These are phyloP conservation scores for Carabus problematicus DNA, from an alignment of 2,888 invertebrate species.

Conservation along the genomic window DNA sequence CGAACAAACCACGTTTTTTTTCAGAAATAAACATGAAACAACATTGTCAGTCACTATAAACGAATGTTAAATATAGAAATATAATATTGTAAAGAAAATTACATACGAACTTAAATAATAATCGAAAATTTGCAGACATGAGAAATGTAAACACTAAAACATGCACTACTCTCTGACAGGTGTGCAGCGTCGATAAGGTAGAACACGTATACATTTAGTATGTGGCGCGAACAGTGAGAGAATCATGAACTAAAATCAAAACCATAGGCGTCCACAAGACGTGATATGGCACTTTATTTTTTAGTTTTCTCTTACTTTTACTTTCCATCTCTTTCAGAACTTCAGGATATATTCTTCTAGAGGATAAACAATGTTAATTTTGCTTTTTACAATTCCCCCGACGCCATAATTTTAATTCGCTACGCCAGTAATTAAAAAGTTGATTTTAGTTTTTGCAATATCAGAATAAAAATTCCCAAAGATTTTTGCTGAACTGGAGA, in stretches of 20 bases:
- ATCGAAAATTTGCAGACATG: constrained; percentile 8
- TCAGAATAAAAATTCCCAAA: too few species aligned
- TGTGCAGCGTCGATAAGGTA: background rate
- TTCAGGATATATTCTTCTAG: too few species aligned
- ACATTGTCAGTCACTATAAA: background rate
- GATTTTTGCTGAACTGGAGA: too few species aligned
- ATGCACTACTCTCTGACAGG: background rate
- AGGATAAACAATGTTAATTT: too few species aligned
- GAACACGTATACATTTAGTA: background rate
- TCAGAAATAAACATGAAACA: background rate
- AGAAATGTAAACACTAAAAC: constrained; percentile 19
- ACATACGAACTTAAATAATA: background rate
- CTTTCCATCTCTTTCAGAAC: too few species aligned
- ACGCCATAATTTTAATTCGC: too few species aligned
- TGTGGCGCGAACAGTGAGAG: too few species aligned
- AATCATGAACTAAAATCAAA: background rate
- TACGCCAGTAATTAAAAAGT: too few species aligned
- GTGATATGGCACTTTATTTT: too few species aligned
- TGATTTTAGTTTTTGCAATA: too few species aligned
- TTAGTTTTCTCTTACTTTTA: too few species aligned
- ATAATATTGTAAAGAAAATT: background rate
- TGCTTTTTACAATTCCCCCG: too few species aligned
- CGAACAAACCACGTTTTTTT: background rate
- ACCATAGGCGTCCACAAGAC: background rate
- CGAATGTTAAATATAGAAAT: background rate